Evolutionary conservation across 2,888 invertebrate species (phyloP), one percentile per base, ranked within the genome.

Genomic region (Eupithecia exiguata): DNA sequence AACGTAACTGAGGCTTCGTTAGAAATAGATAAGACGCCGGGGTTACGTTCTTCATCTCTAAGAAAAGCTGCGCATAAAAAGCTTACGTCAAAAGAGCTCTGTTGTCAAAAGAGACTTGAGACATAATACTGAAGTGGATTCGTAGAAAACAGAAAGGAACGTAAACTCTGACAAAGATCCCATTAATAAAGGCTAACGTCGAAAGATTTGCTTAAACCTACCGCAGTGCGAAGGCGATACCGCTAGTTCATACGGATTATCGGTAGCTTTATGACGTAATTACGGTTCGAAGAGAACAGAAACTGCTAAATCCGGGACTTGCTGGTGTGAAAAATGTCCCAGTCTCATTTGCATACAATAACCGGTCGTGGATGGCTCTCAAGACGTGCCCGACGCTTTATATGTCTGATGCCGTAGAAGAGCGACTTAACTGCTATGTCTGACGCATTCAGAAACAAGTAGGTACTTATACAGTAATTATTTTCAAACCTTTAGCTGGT

Each of bases 331-430:
- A 90, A 91, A 91, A 88, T 88, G 83, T 87, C 87, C 86, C 83
- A 83, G 76, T 86, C 79, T 87, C 84, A 90, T 93, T 93, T 91
- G 90, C 93, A 93, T 92, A 93, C 92, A 93, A 92, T 93, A 89
- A 90, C 89, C 91, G 89, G 89, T 87, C 88, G 87, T 85, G 88
- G 87, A 87, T 84, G 85, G 86, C 84, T 81, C 79, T 79, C 77
- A 83, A 84, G 82, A 88, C 88, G 88, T 80, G 84, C 81, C 81
- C 77, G 79, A 82, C 73, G 69, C 16, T 46, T 72, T 68, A 53
- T 58, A 68, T 72, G 40, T n/a, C 43, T 68, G 43, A 68, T 71
- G 61, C 53, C 25, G 4, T 58, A 53, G 36, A 63, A 65, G 53
- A 25, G 49, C 5, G 49, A 30, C 16, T 25, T 58, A 65, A 65